phyloP scores from a whole-genome alignment of 2,888 invertebrate species.

The Corythucha ciliata region DNA sequence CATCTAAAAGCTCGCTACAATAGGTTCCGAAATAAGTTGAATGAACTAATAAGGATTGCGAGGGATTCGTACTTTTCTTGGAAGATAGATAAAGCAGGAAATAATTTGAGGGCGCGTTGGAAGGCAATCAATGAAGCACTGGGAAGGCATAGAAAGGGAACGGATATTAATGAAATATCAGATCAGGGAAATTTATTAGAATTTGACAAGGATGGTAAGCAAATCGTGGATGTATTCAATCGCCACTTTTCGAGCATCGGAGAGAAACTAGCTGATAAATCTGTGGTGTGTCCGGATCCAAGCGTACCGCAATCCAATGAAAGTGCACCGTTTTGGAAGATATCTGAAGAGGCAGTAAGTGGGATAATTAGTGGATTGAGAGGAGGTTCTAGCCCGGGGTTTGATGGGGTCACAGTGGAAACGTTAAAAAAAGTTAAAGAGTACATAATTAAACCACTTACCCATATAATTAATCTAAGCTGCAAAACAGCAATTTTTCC shows the following conservation, averaged over 20 bases:
- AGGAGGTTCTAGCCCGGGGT: constrained; percentile 13
- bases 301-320: neutral
- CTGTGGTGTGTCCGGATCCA: neutral
- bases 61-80: too few species aligned
- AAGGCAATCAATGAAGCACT: too few species aligned
- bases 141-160: too few species aligned
- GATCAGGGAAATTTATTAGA: too few species aligned
- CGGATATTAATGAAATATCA: too few species aligned
- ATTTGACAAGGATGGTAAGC: constrained; percentile 1
- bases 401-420: constrained; percentile 12
- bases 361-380: constrained; percentile 1
- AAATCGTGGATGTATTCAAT: constrained; percentile 13
- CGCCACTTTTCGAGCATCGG: constrained; percentile 13
- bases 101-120: too few species aligned
- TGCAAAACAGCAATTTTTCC: neutral
- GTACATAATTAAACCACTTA: neutral
- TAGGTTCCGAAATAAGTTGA: too few species aligned
- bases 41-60: too few species aligned
- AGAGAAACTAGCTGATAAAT: constrained; percentile 12
- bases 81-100: too few species aligned
- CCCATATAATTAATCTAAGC: constrained; percentile 5
- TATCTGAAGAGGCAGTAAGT: neutral
- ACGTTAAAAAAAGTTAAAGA: constrained; percentile 10
- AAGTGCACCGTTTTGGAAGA: neutral
- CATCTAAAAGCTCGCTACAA: too few species aligned